Evolutionary conservation across 1,140 invertebrate species (phyloP), one percentile per base, ranked within the genome.

Genomic region (Scaptomyza hsui): DNA sequence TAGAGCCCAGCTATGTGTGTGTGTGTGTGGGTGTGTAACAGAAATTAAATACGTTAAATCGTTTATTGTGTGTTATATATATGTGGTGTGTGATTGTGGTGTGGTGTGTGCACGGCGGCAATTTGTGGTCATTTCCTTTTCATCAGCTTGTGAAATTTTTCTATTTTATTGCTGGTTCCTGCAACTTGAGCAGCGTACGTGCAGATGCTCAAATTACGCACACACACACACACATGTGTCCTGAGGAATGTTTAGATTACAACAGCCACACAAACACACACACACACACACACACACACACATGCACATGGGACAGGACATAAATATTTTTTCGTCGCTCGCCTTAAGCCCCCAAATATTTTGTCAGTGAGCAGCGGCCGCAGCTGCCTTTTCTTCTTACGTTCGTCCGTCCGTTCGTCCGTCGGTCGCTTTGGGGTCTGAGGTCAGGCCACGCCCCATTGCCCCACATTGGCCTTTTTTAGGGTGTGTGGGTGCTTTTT

Each of bases 41-140:
- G 63, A 86, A 81, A 85, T 85, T 81, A 86, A 85, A 85, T 86
- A 85, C 81, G 82, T 81, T 85, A 75, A 86, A 88, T 86, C 80
- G 57, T 56, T 57, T 32, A 41, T 21, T 61, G 41, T 39, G 21
- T 59, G 35, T 42, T 49, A 6, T 48, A 1, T 49, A 3, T 13
- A 3, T 47, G 6, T 12, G n/a, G 4, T 56, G 18, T 57, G 12
- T 55, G 13, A 57, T 1, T n/a, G 26, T 51, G 44, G 44, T 45
- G 53, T 37, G 45, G 37, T 15, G 29, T 52, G 48, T 41, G 15
- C 47, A 67, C 69, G 62, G 69, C 69, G 77, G 71, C 81, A 86
- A 86, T 86, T 86, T 88, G 81, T 78, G 81, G 81, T 86, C 81
- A 86, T 88, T 86, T 86, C 77, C 82, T 86, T 86, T 86, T 86